These are phyloP conservation scores for Gallinago stenura DNA, from an alignment of 2,797 vertebrate genomes.

Conservation along the genomic window DNA sequence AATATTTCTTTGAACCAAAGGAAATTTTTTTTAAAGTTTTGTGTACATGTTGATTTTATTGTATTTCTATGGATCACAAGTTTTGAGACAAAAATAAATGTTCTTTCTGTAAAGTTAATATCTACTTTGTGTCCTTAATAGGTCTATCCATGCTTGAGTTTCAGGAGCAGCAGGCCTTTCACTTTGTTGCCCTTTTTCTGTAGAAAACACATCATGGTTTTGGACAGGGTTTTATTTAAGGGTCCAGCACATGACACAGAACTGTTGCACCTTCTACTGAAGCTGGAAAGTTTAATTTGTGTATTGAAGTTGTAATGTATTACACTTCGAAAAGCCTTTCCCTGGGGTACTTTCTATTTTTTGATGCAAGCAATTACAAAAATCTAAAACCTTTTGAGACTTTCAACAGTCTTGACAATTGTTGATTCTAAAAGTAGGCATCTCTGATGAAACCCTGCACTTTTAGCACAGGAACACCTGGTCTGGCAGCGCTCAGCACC, in stretches of 20 bases:
- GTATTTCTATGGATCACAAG: slow-evolving; percentile 69
- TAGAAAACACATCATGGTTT: not conserved
- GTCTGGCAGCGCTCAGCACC: not conserved
- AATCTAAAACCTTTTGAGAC: not conserved
- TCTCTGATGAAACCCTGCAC: not conserved
- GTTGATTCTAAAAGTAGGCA: not conserved
- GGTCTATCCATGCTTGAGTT: not conserved
- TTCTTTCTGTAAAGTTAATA: slow-evolving; percentile 58
- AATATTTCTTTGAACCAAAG: slow-evolving; percentile 76
- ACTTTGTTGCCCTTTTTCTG: not conserved
- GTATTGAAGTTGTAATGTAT: not conserved
- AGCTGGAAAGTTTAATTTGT: not conserved
- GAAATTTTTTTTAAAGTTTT: not conserved
- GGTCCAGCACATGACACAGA: not conserved
- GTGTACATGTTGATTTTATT: slow-evolving; percentile 76
- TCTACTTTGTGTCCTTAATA: not conserved
- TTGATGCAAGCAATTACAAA: not conserved
- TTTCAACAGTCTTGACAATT: not conserved
- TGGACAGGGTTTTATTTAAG: not conserved
- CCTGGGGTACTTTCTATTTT: not conserved
- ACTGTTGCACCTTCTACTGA: not conserved
- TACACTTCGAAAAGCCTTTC: not conserved
- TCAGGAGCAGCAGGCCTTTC: not conserved
- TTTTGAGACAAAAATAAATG: slow-evolving; percentile 78
- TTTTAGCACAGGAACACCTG: not conserved